Conservation (phyloP, 2,113 vertebrate species). For the Oxyura jamaicensis region DNA sequence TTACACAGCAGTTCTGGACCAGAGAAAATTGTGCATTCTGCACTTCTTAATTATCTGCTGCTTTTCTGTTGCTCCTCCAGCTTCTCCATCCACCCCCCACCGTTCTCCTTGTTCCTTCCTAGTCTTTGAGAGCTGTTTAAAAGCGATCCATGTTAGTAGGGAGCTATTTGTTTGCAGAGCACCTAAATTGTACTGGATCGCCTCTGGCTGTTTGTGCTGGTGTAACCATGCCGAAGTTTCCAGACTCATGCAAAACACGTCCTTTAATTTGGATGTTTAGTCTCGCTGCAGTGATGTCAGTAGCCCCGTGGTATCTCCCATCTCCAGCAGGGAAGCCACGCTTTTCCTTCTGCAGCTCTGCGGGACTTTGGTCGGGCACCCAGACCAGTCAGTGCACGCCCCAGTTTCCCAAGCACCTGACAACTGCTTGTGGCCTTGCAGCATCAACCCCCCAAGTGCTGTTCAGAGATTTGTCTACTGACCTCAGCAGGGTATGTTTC, state of each 20-base stretch:
- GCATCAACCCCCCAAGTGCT: neutral
- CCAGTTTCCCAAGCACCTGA: neutral
- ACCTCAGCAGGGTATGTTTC: neutral
- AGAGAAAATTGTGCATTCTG: neutral
- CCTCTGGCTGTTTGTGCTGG: neutral
- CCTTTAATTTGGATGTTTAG: neutral
- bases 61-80: neutral
- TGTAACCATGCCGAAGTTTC: neutral
- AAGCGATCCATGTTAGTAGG: neutral
- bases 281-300: neutral
- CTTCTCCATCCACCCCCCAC: neutral
- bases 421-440: neutral
- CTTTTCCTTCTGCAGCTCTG: neutral
- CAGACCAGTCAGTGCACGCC: rapidly evolving
- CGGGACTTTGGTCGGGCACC: neutral
- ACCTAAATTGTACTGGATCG: neutral
- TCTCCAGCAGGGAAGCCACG: neutral
- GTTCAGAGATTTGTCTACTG: neutral
- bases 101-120: neutral
- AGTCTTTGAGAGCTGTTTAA: neutral
- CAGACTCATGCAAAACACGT: neutral
- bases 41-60: neutral
- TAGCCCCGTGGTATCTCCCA: neutral
- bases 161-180: neutral
- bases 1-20: neutral